phyloP scores from a whole-genome alignment of 2,888 invertebrate species.

The Napeogenes inachia region DNA sequence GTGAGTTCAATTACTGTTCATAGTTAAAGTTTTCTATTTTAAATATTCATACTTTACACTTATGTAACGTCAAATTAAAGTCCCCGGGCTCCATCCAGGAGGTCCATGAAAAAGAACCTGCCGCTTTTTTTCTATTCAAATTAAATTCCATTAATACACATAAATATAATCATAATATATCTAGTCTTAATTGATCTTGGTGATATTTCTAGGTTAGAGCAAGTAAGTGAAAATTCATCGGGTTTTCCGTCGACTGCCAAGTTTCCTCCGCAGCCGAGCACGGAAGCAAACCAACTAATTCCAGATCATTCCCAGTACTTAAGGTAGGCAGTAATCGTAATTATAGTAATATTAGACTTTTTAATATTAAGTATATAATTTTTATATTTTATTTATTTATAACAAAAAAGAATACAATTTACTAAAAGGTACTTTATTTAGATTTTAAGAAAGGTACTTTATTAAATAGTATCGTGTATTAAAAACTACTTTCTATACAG shows the following conservation, averaged over 20 bases:
- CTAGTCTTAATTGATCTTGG: not conserved
- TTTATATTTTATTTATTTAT: not conserved
- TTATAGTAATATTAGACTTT: not conserved
- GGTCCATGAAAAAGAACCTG: no score
- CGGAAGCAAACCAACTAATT: constrained; percentile 36
- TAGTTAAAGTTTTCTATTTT: no score
- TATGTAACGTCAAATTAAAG: no score
- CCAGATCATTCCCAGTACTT: constrained; percentile 39
- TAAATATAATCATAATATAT: no score
- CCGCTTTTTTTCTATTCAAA: no score
- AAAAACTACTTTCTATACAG: constrained; percentile 45
- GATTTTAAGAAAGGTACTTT: not conserved
- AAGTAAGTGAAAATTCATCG: constrained; percentile 44
- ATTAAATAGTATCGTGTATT: not conserved
- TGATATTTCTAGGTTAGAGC: constrained; percentile 56
- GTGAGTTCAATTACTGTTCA: constrained; percentile 41
- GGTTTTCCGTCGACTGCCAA: constrained; percentile 45
- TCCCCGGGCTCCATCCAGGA: no score
- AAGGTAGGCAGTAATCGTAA: constrained; percentile 40
- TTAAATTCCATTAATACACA: no score
- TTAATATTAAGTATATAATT: not conserved
- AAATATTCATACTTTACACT: no score
- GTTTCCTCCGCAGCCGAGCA: constrained; percentile 35
- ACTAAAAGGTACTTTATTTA: no score
- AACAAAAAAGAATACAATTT: no score